Base-by-base conservation (phyloP, 2,797 vertebrate species). In the Dromococcyx pavoninus region DNA sequence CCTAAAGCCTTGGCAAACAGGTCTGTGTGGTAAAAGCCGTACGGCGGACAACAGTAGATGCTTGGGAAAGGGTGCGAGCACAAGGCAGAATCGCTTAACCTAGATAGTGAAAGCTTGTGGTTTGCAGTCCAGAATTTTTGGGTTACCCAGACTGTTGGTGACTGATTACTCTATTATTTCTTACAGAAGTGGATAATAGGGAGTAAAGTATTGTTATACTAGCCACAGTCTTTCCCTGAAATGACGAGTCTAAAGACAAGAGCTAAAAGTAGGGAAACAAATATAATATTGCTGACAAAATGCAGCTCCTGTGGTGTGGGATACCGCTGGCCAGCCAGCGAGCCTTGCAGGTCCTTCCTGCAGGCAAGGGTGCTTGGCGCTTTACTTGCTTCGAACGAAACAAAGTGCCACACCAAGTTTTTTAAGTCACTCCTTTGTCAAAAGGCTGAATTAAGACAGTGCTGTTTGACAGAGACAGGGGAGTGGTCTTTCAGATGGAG, bases 371-470 rank as follows among this genome's bases (percentile, higher is more conserved):
- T 25, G 23, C 44, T 76, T n/a, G 17, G 39, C 81, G 44, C 33
- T 5, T 7, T 43, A 7, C 17, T 74, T 51, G 17, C 57, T 88
- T 66, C 61, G 56, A 44, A 35, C 22, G 23, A 88, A 94, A 53
- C 32, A 8, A 13, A 56, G 25, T 0, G 0, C 10, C 32, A 44
- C 17, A 58, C 6, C 1, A 4, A 33, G 2, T 13, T 9, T 56
- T 76, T 67, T 7, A 11, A 44, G 27, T n/a, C 10, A 7, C 33
- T 86, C 21, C 22, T 35, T 78, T 75, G 46, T 46, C 48, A 32
- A 33, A 90, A 72, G 10, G 19, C 61, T 86, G 72, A 64, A 86
- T 44, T 69, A 48, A 69, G 65, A 22, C 27, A 70, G 41, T 35
- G 11, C 3, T 5, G 32, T n/a, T 39, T 71, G n/a, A 32, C 72